Evolutionary conservation across 2,888 invertebrate genomes (phyloP).

Genomic region (Kuschelorhynchus macadamiae): DNA sequence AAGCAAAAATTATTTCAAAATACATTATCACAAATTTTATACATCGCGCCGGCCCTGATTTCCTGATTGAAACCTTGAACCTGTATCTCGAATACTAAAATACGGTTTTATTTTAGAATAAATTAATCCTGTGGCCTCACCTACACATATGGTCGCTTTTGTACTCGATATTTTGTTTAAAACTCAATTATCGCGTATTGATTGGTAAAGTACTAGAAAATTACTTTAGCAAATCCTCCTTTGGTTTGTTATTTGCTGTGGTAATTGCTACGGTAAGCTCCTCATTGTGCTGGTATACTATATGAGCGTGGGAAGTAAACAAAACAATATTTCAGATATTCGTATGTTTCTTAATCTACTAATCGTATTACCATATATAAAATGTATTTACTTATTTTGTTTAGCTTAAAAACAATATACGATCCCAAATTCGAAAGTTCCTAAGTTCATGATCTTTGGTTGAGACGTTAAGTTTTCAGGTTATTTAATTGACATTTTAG

Average conservation of each 20-base stretch:
- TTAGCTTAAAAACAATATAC: too few relatives aligned
- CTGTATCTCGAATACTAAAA: slow-evolving; percentile 37
- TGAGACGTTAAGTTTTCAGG: too few relatives aligned
- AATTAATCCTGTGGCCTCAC: slow-evolving; percentile 39
- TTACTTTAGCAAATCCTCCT: neutral
- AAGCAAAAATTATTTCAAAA: too few relatives aligned
- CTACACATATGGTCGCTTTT: slow-evolving; percentile 40
- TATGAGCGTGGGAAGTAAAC: neutral
- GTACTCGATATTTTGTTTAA: slow-evolving; percentile 32
- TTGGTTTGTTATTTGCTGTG: neutral
- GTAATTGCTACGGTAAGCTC: neutral
- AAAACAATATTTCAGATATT: too few relatives aligned
- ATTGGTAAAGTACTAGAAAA: neutral
- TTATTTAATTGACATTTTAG: too few relatives aligned
- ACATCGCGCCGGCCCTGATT: slow-evolving; percentile 28
- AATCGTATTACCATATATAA: too few relatives aligned
- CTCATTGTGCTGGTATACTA: too few relatives aligned
- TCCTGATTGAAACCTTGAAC: slow-evolving; percentile 30
- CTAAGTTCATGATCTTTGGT: too few relatives aligned
- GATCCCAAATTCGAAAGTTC: too few relatives aligned
- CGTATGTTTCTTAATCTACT: neutral
- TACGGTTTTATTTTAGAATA: slow-evolving; percentile 38
- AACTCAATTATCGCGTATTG: slow-evolving; percentile 30
- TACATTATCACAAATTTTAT: too few relatives aligned
- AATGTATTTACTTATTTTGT: too few relatives aligned